A percentile compares a stretch with the other conserved stretches of the same genome.
Conservation (phyloP, 1,140 invertebrate genomes). For the Caenorhabditis tropicalis region DNA sequence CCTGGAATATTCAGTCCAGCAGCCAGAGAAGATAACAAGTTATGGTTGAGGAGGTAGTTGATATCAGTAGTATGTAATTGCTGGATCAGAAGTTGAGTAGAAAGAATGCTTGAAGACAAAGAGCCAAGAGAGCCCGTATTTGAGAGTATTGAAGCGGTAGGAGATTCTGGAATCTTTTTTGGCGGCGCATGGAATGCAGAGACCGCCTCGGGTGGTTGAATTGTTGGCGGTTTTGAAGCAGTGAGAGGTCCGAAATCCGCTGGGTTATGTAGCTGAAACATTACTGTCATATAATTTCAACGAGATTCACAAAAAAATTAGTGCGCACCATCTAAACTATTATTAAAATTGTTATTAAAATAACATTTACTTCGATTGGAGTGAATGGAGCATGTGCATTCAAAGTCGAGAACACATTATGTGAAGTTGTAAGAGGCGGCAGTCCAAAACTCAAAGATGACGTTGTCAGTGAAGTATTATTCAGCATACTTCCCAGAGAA, state of each 20-base stretch:
- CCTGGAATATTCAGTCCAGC: background rate
- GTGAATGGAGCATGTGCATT: conserved; percentile 7
- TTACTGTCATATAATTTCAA: too few species aligned
- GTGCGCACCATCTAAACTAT: too few species aligned
- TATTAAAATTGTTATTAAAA: background rate
- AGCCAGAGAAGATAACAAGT: background rate
- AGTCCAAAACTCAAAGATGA: background rate
- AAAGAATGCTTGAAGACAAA: conserved; percentile 10
- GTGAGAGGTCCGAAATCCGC: conserved; percentile 1
- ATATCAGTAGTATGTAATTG: background rate
- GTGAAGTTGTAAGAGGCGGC: background rate
- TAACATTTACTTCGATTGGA: background rate
- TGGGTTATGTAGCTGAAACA: background rate
- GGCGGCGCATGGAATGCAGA: conserved; percentile 19
- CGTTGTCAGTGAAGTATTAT: background rate
- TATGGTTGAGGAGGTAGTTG: conserved; percentile 27
- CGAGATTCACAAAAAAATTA: too few species aligned
- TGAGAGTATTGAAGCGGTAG: background rate
- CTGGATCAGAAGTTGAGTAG: background rate
- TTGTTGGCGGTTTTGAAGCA: conserved; percentile 10
- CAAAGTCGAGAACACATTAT: background rate
- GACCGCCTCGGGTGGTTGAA: background rate
- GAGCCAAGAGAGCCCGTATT: background rate
- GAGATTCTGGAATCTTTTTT: conserved; percentile 7
- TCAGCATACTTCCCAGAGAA: background rate